phyloP scores from a whole-genome alignment of 2,888 invertebrate species.

The Lepidochitona cinerea region DNA sequence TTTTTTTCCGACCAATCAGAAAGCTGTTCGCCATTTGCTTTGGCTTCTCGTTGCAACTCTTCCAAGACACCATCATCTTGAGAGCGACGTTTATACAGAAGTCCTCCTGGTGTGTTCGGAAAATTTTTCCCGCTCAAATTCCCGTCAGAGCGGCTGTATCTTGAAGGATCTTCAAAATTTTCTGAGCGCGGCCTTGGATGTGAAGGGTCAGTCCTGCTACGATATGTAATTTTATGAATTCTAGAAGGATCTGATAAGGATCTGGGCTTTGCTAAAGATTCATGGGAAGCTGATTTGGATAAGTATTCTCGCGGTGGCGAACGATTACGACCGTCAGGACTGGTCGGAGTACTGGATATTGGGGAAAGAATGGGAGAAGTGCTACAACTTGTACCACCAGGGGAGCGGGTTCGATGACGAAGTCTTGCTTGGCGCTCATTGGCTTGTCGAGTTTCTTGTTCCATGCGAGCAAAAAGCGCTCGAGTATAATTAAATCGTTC shows the following conservation, averaged over 20 bases:
- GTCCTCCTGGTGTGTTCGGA: constrained; percentile 41
- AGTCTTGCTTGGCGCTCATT: constrained; percentile 26
- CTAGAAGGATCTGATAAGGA: neutral
- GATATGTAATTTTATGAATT: neutral
- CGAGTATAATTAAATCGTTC: constrained; percentile 66
- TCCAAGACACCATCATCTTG: constrained; percentile 29
- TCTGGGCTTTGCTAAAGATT: neutral
- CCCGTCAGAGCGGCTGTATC: neutral
- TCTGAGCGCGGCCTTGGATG: neutral
- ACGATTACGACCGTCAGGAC: constrained; percentile 31
- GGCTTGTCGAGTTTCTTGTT: constrained; percentile 50
- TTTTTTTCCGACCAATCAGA: constrained; percentile 6
- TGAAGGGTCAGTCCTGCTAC: neutral
- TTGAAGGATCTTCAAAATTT: neutral
- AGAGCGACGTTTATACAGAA: constrained; percentile 48
- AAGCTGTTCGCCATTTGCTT: neutral
- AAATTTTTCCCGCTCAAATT: neutral
- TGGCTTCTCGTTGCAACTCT: neutral
- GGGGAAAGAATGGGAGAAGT: constrained; percentile 48
- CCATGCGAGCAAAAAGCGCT: constrained; percentile 67
- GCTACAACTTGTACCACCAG: neutral
- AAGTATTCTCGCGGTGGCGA: constrained; percentile 24
- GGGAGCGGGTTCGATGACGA: neutral
- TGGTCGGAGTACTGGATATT: constrained; percentile 34
- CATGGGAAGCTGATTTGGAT: neutral